A percentile compares a stretch with the other conserved stretches of the same genome.
Evolutionary conservation across 2,888 invertebrate genomes (phyloP).

Genomic region (Hylaea fasciaria): DNA sequence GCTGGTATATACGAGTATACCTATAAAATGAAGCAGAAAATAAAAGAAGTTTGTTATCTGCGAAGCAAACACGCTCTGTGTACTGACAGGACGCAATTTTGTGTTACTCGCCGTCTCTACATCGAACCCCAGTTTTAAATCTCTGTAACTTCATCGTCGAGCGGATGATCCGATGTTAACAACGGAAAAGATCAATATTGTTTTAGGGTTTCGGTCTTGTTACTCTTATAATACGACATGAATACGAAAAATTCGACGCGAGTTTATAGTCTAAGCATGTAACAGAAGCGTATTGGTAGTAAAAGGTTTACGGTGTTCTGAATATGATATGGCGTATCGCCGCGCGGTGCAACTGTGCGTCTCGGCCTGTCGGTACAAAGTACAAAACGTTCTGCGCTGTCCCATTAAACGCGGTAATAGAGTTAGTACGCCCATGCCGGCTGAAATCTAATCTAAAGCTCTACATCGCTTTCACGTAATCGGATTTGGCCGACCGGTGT

Average conservation of each 20-base stretch:
- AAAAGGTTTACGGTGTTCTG: background rate
- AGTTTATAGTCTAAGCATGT: no score
- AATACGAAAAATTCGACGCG: background rate
- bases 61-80: conserved; percentile 12
- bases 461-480: no score
- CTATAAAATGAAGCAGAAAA: conserved; percentile 17
- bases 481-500: no score
- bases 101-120: conserved; percentile 9
- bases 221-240: background rate
- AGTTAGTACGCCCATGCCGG: no score
- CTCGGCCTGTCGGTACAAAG: background rate
- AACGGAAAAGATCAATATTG: conserved; percentile 21
- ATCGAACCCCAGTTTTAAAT: conserved; percentile 13
- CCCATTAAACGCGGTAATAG: no score
- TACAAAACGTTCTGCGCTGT: no score
- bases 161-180: conserved; percentile 11
- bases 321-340: background rate
- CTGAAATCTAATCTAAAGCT: no score
- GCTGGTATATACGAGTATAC: no score
- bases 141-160: conserved; percentile 10
- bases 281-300: background rate
- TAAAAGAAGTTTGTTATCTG: conserved; percentile 5
- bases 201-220: conserved; percentile 8
- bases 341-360: background rate
- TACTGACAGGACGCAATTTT: conserved; percentile 8